Evolutionary conservation across 2,797 vertebrate species (phyloP).

Genomic region (Decapterus maruadsi): DNA sequence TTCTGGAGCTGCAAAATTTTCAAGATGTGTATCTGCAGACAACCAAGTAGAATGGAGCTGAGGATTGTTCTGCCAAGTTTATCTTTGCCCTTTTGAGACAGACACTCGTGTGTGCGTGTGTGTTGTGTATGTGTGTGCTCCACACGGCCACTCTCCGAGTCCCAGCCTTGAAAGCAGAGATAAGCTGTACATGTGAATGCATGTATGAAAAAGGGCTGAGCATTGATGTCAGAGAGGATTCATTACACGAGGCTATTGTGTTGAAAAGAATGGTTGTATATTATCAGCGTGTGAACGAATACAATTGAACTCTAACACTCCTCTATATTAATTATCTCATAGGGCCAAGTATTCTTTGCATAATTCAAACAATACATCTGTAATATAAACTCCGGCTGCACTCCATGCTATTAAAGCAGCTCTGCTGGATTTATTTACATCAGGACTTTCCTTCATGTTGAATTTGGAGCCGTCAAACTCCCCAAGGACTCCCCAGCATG

Average conservation of each 20-base stretch:
- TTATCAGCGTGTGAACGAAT: constrained; percentile 23
- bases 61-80: constrained; percentile 55
- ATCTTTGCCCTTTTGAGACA: constrained; percentile 59
- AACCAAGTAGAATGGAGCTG: constrained; percentile 46
- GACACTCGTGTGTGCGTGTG: constrained; percentile 39
- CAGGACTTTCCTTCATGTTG: constrained; percentile 40
- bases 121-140: background rate
- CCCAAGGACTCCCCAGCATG: constrained; percentile 31
- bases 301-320: constrained; percentile 40
- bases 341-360: constrained; percentile 34
- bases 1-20: constrained; percentile 39
- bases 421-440: constrained; percentile 47
- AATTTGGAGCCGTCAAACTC: constrained; percentile 45
- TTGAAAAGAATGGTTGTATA: constrained; percentile 26
- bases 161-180: constrained; percentile 45
- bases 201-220: background rate
- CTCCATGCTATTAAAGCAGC: constrained; percentile 20
- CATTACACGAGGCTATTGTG: constrained; percentile 42
- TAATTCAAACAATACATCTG: constrained; percentile 44
- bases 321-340: constrained; percentile 55
- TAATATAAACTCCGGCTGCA: constrained; percentile 32
- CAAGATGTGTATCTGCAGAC: constrained; percentile 52
- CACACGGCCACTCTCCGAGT: background rate
- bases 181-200: constrained; percentile 54
- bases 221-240: constrained; percentile 36